Conservation (phyloP, 2,797 vertebrate species). For the Otolemur crassicaudatus region DNA sequence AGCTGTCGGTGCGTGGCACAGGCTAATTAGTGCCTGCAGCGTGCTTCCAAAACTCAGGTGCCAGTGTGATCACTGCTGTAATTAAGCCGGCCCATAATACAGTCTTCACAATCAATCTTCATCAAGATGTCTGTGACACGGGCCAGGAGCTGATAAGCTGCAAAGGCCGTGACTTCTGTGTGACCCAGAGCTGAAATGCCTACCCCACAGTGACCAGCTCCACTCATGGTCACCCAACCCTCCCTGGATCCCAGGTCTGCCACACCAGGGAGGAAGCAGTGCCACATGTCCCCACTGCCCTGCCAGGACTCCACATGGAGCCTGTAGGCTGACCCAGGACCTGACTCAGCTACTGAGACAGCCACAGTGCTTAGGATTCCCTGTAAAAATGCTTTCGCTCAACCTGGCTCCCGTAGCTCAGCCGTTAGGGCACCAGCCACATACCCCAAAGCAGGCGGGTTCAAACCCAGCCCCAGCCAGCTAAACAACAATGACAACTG, state of each 20-base stretch:
- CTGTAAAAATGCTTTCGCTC: background rate
- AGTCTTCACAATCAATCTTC: background rate
- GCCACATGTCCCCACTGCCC: background rate
- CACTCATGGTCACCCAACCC: background rate
- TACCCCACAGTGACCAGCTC: background rate
- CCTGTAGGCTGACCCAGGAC: background rate
- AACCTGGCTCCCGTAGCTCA: too few relatives aligned
- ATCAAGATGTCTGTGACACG: background rate
- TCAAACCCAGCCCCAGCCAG: too few relatives aligned
- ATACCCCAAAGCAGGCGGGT: too few relatives aligned
- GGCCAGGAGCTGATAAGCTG: background rate
- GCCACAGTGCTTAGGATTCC: background rate
- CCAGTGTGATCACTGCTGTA: accelerated
- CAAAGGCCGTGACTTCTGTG: background rate
- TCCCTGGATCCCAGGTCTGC: background rate
- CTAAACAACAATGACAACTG: too few relatives aligned
- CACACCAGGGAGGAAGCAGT: background rate
- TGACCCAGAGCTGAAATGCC: background rate
- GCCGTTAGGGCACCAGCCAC: too few relatives aligned
- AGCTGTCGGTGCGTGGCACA: background rate
- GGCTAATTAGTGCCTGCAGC: constrained; percentile 11
- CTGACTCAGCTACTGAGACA: background rate
- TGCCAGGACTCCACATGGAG: background rate
- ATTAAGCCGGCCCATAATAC: background rate
- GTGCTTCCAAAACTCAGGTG: background rate